Base-by-base conservation (phyloP, 2,797 vertebrate genomes). In the Cossypha niveicapilla region DNA sequence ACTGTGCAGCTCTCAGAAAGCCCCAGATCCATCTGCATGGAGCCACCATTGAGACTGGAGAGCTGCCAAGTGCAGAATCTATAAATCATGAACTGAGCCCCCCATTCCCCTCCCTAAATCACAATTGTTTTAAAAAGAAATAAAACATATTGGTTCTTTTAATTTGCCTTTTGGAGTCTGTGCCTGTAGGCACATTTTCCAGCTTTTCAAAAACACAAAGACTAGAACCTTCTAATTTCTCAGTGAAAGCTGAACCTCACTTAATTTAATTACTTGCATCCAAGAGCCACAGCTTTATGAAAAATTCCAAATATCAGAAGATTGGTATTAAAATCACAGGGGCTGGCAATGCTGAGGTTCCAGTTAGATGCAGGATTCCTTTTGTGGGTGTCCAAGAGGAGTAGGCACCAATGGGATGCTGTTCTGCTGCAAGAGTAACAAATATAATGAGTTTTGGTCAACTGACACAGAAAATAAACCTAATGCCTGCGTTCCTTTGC, bases 221-320 rank as follows among this genome's bases (percentile, higher is more conserved):
- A 11, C 65, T 80, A 74, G 84, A 91, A 95, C 82, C 65, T 86
- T 85, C 82, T 82, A 39, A 71, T 92, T 92, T 79, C 84, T 85
- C 47, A 87, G 81, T 56, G 86, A 95, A 95, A 95, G 81, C 84
- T 35, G 72, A 88, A 34, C 51, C 27, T 86, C 54, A 28, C 48
- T 94, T 92, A 92, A 93, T 95, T 93, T 92, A 93, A 93, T 95
- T 93, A 54, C 57, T 87, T 74, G 68, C 78, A 94, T 93, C 72
- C 84, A 79, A 71, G 63, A 77, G 35, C 53, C 1, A 0, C 63
- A 87, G 80, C 62, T 83, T 88, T 83, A 68, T 85, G 57, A 95
- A 96, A 86, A 92, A 92, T 65, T 83, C 68, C 61, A 77, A 82
- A 41, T 95, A 93, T 89, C 53, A 45, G 75, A 91, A 75, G 68